These are phyloP conservation scores for Montipora capricornis DNA, from an alignment of 64 coral and sea anemone genomes.

Conservation along the genomic window DNA sequence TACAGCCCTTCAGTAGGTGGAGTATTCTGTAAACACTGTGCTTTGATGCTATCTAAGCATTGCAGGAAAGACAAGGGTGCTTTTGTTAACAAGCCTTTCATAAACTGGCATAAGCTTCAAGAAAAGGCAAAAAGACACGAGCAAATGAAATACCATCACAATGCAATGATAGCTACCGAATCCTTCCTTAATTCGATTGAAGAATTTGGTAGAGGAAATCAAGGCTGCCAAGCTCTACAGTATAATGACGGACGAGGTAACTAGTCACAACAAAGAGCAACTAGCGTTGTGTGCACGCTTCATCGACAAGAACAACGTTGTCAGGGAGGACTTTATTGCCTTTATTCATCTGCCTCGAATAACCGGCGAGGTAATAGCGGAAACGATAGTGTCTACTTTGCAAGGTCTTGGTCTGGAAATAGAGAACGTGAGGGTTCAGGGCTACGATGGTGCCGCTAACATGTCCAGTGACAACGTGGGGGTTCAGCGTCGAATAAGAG, in stretches of 20 bases:
- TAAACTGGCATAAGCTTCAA: constrained; percentile 47
- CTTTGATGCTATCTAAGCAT: constrained; percentile 26
- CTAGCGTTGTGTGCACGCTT: constrained; percentile 72
- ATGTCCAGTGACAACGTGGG: constrained; percentile 74
- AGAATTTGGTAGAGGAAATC: constrained; percentile 60
- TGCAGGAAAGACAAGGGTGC: constrained; percentile 6
- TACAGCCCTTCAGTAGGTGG: constrained; percentile 55
- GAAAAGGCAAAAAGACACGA: constrained; percentile 12
- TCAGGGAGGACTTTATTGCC: constrained; percentile 67
- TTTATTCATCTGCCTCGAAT: constrained; percentile 63
- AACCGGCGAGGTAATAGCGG: constrained; percentile 70
- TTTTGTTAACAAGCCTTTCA: constrained; percentile 43
- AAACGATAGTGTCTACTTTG: constrained; percentile 61
- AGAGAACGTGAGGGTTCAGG: constrained; percentile 49
- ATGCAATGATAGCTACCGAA: too few species aligned
- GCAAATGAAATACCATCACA: too few species aligned
- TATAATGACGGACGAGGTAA: constrained; percentile 71
- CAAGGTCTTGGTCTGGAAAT: constrained; percentile 43
- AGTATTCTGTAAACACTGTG: constrained; percentile 64
- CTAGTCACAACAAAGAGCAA: constrained; percentile 80
- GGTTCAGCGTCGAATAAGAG: constrained; percentile 53
- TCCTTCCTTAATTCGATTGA: too few species aligned
- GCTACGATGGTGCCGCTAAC: constrained; percentile 62
- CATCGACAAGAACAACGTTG: constrained; percentile 52
- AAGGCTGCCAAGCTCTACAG: constrained; percentile 66